A percentile compares a stretch with the other conserved stretches of the same genome.
Evolutionary conservation across 2,113 vertebrate species (phyloP).

Genomic region (Onychostoma macrolepis): DNA sequence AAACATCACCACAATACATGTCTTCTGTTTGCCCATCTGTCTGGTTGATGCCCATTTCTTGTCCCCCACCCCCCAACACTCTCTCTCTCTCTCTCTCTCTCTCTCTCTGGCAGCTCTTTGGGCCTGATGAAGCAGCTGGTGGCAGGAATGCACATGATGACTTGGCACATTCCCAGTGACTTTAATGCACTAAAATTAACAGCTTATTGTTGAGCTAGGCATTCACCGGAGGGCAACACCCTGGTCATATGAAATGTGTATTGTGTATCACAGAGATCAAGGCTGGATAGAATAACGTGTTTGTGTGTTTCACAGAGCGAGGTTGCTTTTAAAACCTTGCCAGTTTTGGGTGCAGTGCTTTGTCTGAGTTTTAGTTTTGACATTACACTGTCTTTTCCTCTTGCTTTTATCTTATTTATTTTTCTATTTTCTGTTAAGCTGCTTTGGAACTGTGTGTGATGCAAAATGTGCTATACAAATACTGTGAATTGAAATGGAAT

Average conservation of each 20-base stretch:
- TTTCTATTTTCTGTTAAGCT: background rate
- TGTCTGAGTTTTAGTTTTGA: background rate
- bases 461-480: background rate
- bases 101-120: background rate
- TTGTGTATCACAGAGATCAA: background rate
- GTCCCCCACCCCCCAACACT: no score
- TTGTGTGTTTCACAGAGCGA: background rate
- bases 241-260: constrained; percentile 35
- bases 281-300: background rate
- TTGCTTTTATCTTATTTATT: background rate
- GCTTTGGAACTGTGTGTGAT: background rate
- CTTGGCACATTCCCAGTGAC: constrained; percentile 49
- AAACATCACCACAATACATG: background rate
- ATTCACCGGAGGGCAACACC: constrained; percentile 39
- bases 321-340: constrained; percentile 10
- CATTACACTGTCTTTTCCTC: background rate
- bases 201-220: constrained; percentile 36
- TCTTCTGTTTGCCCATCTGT: background rate
- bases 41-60: constrained; percentile 29
- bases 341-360: background rate
- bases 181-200: constrained; percentile 59
- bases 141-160: constrained; percentile 53
- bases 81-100: background rate
- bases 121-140: constrained; percentile 44
- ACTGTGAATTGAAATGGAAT: background rate